A percentile compares a stretch with the other conserved stretches of the same genome.
Evolutionary conservation across 1,140 invertebrate species (phyloP).

Genomic region (Papilio xuthus): DNA sequence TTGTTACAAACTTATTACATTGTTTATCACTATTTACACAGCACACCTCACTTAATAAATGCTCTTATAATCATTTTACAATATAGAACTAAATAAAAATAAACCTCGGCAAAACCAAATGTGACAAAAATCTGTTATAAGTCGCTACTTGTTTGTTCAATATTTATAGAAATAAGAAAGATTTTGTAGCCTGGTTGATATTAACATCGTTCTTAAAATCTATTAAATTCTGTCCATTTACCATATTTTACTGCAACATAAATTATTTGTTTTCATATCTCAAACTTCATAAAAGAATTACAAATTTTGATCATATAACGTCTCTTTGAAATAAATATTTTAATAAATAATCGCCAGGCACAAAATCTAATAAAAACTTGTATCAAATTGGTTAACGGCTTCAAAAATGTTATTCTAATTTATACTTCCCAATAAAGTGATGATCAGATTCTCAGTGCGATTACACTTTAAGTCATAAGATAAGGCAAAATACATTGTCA

Average conservation of each 20-base stretch:
- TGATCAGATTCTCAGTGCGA: conserved; percentile 55
- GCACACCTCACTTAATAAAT: conserved; percentile 34
- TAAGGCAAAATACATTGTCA: conserved; percentile 61
- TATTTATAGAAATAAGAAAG: conserved; percentile 62
- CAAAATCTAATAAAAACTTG: conserved; percentile 28
- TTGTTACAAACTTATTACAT: conserved; percentile 35
- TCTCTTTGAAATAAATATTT: not conserved
- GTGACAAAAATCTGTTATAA: conserved; percentile 53
- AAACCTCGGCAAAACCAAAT: conserved; percentile 50
- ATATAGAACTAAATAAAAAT: not conserved
- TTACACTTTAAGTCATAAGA: conserved; percentile 53
- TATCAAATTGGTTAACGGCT: conserved; percentile 29
- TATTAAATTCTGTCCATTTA: conserved; percentile 48
- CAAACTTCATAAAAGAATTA: conserved; percentile 41
- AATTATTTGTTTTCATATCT: conserved; percentile 27
- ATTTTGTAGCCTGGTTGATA: conserved; percentile 70
- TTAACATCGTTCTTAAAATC: conserved; percentile 40
- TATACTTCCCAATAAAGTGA: conserved; percentile 44
- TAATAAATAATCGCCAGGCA: conserved; percentile 38
- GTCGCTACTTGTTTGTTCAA: conserved; percentile 50
- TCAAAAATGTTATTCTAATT: conserved; percentile 16
- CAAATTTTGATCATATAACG: not conserved
- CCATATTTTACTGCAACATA: conserved; percentile 34
- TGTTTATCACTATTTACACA: conserved; percentile 37
- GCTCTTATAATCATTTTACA: conserved; percentile 36